Evolutionary conservation across 2,113 vertebrate species (phyloP), one percentile per base, ranked within the genome.

Genomic region (Charina bottae): DNA sequence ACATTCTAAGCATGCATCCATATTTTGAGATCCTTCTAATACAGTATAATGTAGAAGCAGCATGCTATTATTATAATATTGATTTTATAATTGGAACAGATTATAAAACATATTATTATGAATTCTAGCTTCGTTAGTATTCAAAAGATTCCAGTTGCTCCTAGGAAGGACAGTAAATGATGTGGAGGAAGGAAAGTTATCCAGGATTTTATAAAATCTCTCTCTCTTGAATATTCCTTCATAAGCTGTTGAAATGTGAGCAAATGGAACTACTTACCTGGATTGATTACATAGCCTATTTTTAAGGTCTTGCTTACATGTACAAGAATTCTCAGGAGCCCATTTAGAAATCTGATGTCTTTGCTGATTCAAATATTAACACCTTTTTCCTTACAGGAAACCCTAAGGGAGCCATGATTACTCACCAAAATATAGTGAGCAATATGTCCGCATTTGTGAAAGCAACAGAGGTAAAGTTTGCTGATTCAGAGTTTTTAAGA

Each of bases 391-490:
- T 53, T 90, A 92, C 95, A 99, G 99, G 99, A 97, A 98, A 98
- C 91, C 99, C 99, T 53, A 99, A 99, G 97, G 99, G 99, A 94
- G 99, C 98, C 49, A 96, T 98, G 98, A 96, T 99, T 86, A 99
- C 98, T 88, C 99, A 99, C 93, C 93, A 93, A 96, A 99, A 99
- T 83, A 89, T 99, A 92, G 97, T 99, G 96, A 97, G 98, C 96
- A 99, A 99, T 96, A 97, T 97, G 92, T 98, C 98, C 89, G 98
- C 98, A 62, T 99, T 99, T 97, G 94, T 99, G 93, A 98, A 97
- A 97, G 49, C 97, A 6, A 99, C 98, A 46, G 95, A 99, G 99
- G 99, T 99, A 99, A 98, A 93, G 21, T 11, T 37, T 46, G 10
- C 92, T 62, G n/a, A 88, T 95, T 92, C 91, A 0, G 85, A 64